phyloP scores from a whole-genome alignment of 37 sponge, comb jelly and placozoan species.

The Hormiphora californensis region DNA sequence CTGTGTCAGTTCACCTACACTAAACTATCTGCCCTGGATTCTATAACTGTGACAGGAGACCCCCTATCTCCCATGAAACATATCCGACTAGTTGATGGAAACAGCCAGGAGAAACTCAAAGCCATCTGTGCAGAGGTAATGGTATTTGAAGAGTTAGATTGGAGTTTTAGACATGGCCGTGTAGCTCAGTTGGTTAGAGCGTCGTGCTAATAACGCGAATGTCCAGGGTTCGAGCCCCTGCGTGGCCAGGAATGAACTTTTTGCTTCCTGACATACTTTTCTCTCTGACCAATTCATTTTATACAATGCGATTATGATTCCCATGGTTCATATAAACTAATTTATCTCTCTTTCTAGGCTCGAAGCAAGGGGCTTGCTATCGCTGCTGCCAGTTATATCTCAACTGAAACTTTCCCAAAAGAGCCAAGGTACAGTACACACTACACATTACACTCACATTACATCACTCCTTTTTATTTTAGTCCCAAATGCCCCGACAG shows the following conservation, averaged over 20 bases:
- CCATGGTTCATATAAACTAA: too few relatives aligned
- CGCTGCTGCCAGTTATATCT: constrained; percentile 1
- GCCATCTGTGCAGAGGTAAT: constrained; percentile 3
- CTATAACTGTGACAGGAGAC: constrained; percentile 4
- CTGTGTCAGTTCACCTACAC: not conserved
- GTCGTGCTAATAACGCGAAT: constrained; percentile 57
- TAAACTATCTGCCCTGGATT: not conserved
- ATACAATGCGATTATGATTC: too few relatives aligned
- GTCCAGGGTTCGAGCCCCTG: constrained; percentile 56
- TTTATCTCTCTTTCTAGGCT: not conserved
- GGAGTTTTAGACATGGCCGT: constrained; percentile 30
- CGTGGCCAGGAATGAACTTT: constrained; percentile 5
- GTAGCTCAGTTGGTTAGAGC: constrained; percentile 56
- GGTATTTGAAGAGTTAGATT: not conserved
- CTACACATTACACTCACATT: too few relatives aligned
- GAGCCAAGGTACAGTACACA: constrained; percentile 18
- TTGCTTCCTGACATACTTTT: not conserved
- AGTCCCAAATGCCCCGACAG: too few relatives aligned
- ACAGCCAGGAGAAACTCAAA: constrained; percentile 13
- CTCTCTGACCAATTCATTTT: not conserved
- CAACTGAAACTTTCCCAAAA: constrained; percentile 10
- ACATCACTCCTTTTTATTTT: too few relatives aligned
- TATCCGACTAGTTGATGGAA: constrained; percentile 25
- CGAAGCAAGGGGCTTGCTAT: not conserved
- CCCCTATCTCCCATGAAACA: constrained; percentile 36